A percentile compares a stretch with the other conserved stretches of the same genome.
Evolutionary conservation across 2,113 vertebrate species (phyloP).

Genomic region (Boulengeromyrus knoepffleri): DNA sequence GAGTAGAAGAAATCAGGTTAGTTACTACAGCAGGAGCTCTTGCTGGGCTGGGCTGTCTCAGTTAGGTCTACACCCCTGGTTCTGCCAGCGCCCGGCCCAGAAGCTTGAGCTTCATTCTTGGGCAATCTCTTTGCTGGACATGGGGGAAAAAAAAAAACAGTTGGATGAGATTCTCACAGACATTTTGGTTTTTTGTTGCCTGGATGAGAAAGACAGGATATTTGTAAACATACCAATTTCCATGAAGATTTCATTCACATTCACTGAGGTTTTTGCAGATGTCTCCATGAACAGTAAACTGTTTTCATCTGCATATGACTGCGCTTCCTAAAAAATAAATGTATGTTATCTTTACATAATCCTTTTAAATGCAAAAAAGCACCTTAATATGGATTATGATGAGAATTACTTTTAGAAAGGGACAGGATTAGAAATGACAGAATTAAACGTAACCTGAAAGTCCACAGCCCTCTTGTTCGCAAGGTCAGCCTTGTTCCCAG

Average conservation of each 20-base stretch:
- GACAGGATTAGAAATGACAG: background rate
- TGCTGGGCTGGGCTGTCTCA: conserved; percentile 82
- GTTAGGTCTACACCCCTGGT: conserved; percentile 92
- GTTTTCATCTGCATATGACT: conserved; percentile 97
- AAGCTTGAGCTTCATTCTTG: conserved; percentile 86
- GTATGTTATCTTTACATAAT: background rate
- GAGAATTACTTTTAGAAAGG: background rate
- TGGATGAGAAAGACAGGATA: background rate
- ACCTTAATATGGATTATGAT: background rate
- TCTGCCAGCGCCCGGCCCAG: conserved; percentile 70
- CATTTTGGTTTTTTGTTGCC: background rate
- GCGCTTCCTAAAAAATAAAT: conserved; percentile 77
- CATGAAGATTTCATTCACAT: conserved; percentile 99
- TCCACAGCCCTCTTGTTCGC: conserved; percentile 93
- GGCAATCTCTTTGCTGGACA: conserved; percentile 85
- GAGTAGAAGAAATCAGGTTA: conserved; percentile 51
- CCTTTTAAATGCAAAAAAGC: conserved; percentile 1
- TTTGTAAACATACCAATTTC: conserved; percentile 79
- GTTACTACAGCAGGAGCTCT: conserved; percentile 91
- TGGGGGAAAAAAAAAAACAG: background rate
- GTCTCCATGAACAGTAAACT: conserved; percentile 98
- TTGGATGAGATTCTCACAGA: background rate
- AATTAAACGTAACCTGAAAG: conserved; percentile 74
- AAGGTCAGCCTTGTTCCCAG: conserved; percentile 97
- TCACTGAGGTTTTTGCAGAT: conserved; percentile 95